Percentiles rank a stretch among this genome's conserved stretches.
Evolutionary conservation across 2,113 vertebrate species (phyloP).

Genomic region (Clupea harengus): DNA sequence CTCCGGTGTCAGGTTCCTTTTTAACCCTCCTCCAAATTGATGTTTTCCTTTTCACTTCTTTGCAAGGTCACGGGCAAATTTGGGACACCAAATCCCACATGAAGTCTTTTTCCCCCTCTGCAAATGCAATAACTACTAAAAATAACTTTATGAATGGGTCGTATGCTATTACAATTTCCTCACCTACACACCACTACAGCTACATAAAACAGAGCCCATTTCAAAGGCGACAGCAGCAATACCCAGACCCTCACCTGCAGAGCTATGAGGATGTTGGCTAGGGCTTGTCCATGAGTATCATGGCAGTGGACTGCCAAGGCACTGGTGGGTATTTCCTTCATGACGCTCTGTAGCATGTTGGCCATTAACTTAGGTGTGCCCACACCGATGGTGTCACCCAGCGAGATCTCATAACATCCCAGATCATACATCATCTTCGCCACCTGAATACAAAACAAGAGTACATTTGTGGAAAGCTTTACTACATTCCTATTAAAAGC

Average conservation of each 20-base stretch:
- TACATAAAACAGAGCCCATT: not conserved
- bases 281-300: slow-evolving; percentile 91
- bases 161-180: slow-evolving; percentile 1
- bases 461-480: not conserved
- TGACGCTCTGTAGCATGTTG: slow-evolving; percentile 83
- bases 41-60: slow-evolving; percentile 45
- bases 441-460: slow-evolving; percentile 71
- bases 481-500: not conserved
- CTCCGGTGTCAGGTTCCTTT: slow-evolving; percentile 62
- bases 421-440: slow-evolving; percentile 84
- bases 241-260: slow-evolving; percentile 79
- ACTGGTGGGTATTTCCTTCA: slow-evolving; percentile 81
- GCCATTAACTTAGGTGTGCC: slow-evolving; percentile 89
- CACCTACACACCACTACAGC: not conserved
- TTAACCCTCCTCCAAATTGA: slow-evolving; percentile 56
- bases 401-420: slow-evolving; percentile 93
- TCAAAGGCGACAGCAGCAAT: not conserved
- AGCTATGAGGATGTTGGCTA: slow-evolving; percentile 91
- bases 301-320: slow-evolving; percentile 92
- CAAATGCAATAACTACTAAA: slow-evolving; percentile 26
- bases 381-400: slow-evolving; percentile 89
- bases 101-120: slow-evolving; percentile 27
- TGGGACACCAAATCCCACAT: slow-evolving; percentile 26
- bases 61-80: slow-evolving; percentile 54
- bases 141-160: slow-evolving; percentile 24